Evolutionary conservation across 2,113 vertebrate genomes (phyloP).

Genomic region (Phycodurus eques): DNA sequence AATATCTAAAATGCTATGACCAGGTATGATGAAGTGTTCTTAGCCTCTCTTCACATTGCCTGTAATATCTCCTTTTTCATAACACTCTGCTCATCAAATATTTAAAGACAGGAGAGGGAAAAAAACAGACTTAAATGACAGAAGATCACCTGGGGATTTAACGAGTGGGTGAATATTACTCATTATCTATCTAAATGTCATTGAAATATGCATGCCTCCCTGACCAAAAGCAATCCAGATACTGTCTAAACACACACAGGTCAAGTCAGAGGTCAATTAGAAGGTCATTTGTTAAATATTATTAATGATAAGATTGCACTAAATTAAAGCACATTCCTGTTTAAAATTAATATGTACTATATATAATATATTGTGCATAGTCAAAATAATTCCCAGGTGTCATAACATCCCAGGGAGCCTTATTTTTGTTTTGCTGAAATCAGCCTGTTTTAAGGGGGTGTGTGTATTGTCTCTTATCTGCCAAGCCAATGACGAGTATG

Average conservation of each 20-base stretch:
- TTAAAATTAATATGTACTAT: no score
- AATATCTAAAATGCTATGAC: no score
- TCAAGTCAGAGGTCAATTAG: background rate
- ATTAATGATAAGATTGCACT: background rate
- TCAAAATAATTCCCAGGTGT: no score
- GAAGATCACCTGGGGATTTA: constrained; percentile 49
- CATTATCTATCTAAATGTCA: constrained; percentile 61
- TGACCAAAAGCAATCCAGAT: constrained; percentile 20
- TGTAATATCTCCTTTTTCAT: constrained; percentile 49
- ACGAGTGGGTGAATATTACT: constrained; percentile 48
- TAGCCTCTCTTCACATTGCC: constrained; percentile 25
- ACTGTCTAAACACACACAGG: constrained; percentile 21
- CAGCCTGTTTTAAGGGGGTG: no score
- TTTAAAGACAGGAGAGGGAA: constrained; percentile 45
- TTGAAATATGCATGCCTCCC: constrained; percentile 24
- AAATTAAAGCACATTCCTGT: no score
- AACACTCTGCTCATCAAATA: constrained; percentile 65
- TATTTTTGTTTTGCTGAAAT: no score
- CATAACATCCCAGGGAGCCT: no score
- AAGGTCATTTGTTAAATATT: background rate
- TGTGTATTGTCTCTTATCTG: no score
- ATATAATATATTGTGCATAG: no score
- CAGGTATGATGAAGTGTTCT: constrained; percentile 34
- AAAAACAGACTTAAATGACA: constrained; percentile 61
- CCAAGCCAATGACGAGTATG: no score